These are phyloP conservation scores for Otus sunia DNA, from an alignment of 2,113 vertebrate genomes.

Conservation along the genomic window DNA sequence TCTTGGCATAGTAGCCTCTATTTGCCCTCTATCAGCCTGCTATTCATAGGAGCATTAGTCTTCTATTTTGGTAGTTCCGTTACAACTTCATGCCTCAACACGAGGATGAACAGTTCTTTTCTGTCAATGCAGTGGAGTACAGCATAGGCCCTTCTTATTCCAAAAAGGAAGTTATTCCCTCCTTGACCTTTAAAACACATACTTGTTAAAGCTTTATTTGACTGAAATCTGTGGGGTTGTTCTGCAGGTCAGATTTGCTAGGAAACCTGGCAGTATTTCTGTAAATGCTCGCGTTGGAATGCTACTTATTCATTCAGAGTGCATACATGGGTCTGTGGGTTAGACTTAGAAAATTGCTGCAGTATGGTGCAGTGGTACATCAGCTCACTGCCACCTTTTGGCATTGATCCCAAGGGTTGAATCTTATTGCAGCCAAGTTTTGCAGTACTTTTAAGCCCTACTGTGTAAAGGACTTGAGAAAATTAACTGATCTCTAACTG, in stretches of 20 bases:
- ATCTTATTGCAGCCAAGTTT: not conserved
- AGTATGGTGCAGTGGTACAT: constrained; percentile 41
- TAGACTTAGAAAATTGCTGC: constrained; percentile 45
- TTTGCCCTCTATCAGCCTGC: not conserved
- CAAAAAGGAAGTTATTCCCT: not conserved
- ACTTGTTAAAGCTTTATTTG: not conserved
- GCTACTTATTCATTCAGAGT: constrained; percentile 32
- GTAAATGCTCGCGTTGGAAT: not conserved
- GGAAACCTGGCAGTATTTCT: not conserved
- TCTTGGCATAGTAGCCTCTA: not conserved
- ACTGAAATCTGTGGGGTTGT: not conserved
- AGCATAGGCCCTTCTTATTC: not conserved
- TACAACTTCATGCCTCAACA: not conserved
- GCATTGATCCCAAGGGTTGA: constrained; percentile 10
- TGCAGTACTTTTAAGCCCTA: not conserved
- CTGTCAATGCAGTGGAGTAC: not conserved
- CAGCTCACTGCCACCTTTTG: constrained; percentile 44
- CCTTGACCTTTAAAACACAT: not conserved
- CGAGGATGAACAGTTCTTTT: not conserved
- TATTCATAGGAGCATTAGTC: not conserved
- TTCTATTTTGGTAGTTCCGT: not conserved
- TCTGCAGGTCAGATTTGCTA: not conserved
- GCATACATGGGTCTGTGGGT: not conserved
- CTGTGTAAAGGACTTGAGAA: not conserved
- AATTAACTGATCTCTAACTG: not conserved